Percentiles rank a stretch among this genome's conserved stretches.
phyloP scores from a whole-genome alignment of 2,888 invertebrate genomes.

The Leucophenga montana region DNA sequence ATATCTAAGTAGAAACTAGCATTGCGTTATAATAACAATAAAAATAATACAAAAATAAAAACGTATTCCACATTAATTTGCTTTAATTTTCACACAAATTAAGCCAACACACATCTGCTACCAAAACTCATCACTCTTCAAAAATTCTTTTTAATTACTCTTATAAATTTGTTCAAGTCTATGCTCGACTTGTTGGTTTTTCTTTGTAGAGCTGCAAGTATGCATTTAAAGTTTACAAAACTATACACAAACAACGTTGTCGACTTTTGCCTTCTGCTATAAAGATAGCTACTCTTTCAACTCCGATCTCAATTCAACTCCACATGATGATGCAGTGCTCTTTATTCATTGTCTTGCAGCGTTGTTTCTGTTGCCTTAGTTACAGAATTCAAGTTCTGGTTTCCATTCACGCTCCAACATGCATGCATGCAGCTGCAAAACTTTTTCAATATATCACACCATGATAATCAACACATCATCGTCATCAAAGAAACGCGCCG shows the following conservation, averaged over 20 bases:
- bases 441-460: constrained; percentile 24
- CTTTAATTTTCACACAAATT: no score
- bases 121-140: no score
- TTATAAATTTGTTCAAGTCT: no score
- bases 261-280: not conserved
- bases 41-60: no score
- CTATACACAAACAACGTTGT: not conserved
- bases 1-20: no score
- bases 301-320: no score
- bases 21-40: no score
- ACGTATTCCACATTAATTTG: no score
- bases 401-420: no score
- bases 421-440: constrained; percentile 15
- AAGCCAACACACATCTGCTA: not conserved
- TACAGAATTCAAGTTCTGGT: not conserved
- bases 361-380: not conserved
- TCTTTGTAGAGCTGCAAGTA: not conserved
- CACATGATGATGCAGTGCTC: not conserved
- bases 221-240: not conserved
- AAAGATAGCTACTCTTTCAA: no score
- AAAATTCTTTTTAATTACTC: no score
- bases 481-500: constrained; percentile 1
- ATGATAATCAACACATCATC: constrained; percentile 25
- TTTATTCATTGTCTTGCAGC: not conserved
- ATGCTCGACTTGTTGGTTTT: not conserved